Percentiles rank a stretch among this genome's conserved stretches.
Conservation (phyloP, 1,140 invertebrate genomes). For the fruit fly (Drosophila melanogaster) region Release_6_plus_ISO1_MT NT_037436.4:8097501-8098000, state of each 20-base stretch:
- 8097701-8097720: conserved; percentile 51
- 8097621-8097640: conserved; percentile 64
- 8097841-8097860: conserved; percentile 13
- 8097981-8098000: conserved; percentile 42
- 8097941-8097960: conserved; percentile 18
- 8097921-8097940: not conserved
- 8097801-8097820: conserved; percentile 6
- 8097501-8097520: conserved; percentile 29
- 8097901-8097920: not conserved
- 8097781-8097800: conserved; percentile 18
- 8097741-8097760: conserved; percentile 43
- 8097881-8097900: conserved; percentile 12
- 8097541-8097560: conserved; percentile 7
- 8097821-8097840: conserved; percentile 17
- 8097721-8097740: conserved; percentile 37
- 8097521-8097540: conserved; percentile 44
- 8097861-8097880: conserved; percentile 35
- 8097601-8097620: conserved; percentile 25
- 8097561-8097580: conserved; percentile 42
- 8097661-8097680: conserved; percentile 57
- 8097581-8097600: conserved; percentile 27
- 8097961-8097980: conserved; percentile 1
- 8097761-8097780: conserved; percentile 12
- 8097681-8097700: conserved; percentile 10
- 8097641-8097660: conserved; percentile 78